These are phyloP conservation scores for Aix galericulata DNA, from an alignment of 2,113 vertebrate species.

Conservation along the genomic window DNA sequence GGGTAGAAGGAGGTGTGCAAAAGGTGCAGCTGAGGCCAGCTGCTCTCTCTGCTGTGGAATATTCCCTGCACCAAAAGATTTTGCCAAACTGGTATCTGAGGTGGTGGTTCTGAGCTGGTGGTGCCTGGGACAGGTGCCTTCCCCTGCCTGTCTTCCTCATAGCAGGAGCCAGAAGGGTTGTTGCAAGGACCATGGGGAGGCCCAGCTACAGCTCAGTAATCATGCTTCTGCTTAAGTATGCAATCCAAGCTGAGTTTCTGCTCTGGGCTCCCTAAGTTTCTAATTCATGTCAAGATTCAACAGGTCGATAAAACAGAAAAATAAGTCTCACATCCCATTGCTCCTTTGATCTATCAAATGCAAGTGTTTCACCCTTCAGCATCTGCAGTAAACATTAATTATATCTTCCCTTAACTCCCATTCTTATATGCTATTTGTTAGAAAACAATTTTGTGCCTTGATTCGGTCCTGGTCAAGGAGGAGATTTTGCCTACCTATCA, in stretches of 20 bases:
- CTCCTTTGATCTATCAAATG: background rate
- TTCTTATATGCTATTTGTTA: background rate
- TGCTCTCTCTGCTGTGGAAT: background rate
- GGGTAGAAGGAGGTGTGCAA: background rate
- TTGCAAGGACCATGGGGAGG: background rate
- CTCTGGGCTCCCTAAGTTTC: background rate
- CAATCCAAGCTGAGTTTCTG: background rate
- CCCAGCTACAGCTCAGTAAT: background rate
- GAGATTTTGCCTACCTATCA: background rate
- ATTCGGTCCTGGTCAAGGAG: background rate
- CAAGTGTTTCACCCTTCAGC: background rate
- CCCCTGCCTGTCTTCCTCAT: accelerated
- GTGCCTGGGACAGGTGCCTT: background rate
- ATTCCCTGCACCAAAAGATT: background rate
- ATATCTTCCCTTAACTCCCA: background rate
- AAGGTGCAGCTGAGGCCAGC: background rate
- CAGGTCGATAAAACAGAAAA: background rate
- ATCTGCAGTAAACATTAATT: background rate
- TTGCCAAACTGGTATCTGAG: background rate
- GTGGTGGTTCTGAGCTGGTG: background rate
- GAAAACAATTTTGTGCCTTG: background rate
- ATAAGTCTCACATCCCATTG: too few species aligned
- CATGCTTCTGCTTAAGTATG: background rate
- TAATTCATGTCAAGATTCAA: background rate
- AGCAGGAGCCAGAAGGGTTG: background rate